Percentiles rank a stretch among this genome's conserved stretches.
Conservation (phyloP, 2,888 invertebrate genomes). For the Abrostola tripartita region DNA sequence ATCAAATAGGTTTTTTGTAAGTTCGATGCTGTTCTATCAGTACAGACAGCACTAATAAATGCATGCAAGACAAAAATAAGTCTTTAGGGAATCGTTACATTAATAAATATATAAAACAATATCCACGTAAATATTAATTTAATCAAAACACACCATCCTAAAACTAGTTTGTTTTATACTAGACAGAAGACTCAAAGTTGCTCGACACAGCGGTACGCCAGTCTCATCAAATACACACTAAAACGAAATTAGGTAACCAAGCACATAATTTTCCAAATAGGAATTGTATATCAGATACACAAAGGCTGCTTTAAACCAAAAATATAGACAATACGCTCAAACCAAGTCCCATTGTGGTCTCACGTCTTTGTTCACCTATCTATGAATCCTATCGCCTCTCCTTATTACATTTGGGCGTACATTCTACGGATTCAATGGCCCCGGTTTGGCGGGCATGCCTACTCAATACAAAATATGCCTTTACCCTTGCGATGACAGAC, state of each 20-base stretch:
- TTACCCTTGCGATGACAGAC: slow-evolving; percentile 43
- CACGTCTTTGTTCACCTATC: slow-evolving; percentile 76
- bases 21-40: no score
- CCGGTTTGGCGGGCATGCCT: slow-evolving; percentile 45
- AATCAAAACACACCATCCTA: no score
- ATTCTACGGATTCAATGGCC: slow-evolving; percentile 59
- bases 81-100: no score
- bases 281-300: slow-evolving; percentile 52
- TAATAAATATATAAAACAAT: no score
- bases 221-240: slow-evolving; percentile 35
- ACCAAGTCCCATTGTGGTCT: slow-evolving; percentile 66
- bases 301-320: slow-evolving; percentile 59
- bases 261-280: slow-evolving; percentile 47
- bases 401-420: slow-evolving; percentile 69
- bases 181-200: neutral
- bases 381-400: slow-evolving; percentile 70
- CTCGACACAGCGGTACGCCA: slow-evolving; percentile 36
- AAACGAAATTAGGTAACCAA: slow-evolving; percentile 49
- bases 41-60: no score
- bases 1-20: no score
- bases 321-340: slow-evolving; percentile 70
- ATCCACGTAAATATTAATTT: no score
- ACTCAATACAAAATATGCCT: slow-evolving; percentile 56
- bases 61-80: no score
- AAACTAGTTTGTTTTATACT: no score